Evolutionary conservation across 1,140 invertebrate species (phyloP), one percentile per base, ranked within the genome.

Genomic region (Lineus longissimus): DNA sequence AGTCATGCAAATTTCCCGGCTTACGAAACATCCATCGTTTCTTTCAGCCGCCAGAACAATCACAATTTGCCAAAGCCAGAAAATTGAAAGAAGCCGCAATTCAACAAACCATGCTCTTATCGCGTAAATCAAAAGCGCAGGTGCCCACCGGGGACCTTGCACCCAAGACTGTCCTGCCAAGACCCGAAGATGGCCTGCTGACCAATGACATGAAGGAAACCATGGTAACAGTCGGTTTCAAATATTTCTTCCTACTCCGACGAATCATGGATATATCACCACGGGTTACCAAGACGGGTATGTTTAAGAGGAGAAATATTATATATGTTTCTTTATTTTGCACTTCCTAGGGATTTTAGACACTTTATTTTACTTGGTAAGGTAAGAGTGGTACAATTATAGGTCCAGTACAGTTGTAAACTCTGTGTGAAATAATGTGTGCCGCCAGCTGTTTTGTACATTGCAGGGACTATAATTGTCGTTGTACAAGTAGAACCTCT

Each of bases 171-270:
- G 47, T 51, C 25, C 47, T 51, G n/a, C 47, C 47, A 27, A 51
- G n/a, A 27, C 6, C 6, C 9, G 47, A 51, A 6, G 47, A 51
- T 4, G 47, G 4, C n/a, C n/a, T 43, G 11, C 19, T 51, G 4
- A 51, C 25, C 4, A 19, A 9, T 23, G 47, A 27, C 9, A 51
- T 51, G 19, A 51, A n/a, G n/a, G 47, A 51, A 51, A 19, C n/a
- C 47, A 19, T 51, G 19, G 47, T 51, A 7, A 51, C 47, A 6
- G 47, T 51, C 6, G 47, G 47, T 9, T 51, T 51, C 47, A 51
- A 51, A 51, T 51, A 51, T 51, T 51, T 51, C 47, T 51, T 51
- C 47, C 25, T 51, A n/a, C n/a, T 51, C 47, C 47, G 47, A 51
- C 6, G 47, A n/a, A 51, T 51, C n/a, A 51, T 27, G 47, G 47